phyloP scores from a whole-genome alignment of 1,140 invertebrate genomes.

The Condylostylus longicornis region DNA sequence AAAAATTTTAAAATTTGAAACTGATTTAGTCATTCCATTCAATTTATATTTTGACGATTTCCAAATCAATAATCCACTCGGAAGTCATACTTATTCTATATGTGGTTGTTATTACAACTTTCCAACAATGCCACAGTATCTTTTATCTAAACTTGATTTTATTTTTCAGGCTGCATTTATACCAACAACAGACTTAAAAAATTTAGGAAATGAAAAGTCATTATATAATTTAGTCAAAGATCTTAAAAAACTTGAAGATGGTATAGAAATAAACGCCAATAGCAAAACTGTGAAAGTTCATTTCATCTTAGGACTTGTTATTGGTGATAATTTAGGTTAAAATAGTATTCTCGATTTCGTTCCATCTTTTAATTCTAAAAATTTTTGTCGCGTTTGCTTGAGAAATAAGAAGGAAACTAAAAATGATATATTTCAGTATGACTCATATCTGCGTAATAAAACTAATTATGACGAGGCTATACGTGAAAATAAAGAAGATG shows the following conservation, averaged over 20 bases:
- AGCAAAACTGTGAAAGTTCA: conserved; percentile 6
- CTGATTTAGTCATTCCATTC: background rate
- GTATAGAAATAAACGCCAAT: background rate
- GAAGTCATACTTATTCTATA: conserved; percentile 1
- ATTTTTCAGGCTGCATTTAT: conserved; percentile 3
- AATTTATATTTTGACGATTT: conserved; percentile 5
- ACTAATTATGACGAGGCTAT: conserved; percentile 1
- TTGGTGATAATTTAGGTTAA: conserved; percentile 18
- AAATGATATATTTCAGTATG: conserved; percentile 7
- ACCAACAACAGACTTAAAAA: background rate
- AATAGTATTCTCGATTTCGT: conserved; percentile 16
- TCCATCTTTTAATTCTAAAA: conserved; percentile 14
- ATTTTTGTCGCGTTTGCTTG: conserved; percentile 20
- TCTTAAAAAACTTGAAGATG: conserved; percentile 1
- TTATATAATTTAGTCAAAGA: background rate
- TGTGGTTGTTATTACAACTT: conserved; percentile 2
- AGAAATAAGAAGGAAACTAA: conserved; percentile 7
- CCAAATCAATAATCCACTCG: conserved; percentile 3
- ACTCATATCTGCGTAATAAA: background rate
- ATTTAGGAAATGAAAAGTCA: background rate
- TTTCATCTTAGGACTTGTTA: conserved; percentile 15
- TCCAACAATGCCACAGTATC: conserved; percentile 1
- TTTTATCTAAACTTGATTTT: background rate
- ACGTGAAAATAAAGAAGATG: conserved; percentile 8
- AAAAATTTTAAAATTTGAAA: background rate